Conservation (phyloP, 2,113 vertebrate genomes). For the Pachypanchax playfairii region DNA sequence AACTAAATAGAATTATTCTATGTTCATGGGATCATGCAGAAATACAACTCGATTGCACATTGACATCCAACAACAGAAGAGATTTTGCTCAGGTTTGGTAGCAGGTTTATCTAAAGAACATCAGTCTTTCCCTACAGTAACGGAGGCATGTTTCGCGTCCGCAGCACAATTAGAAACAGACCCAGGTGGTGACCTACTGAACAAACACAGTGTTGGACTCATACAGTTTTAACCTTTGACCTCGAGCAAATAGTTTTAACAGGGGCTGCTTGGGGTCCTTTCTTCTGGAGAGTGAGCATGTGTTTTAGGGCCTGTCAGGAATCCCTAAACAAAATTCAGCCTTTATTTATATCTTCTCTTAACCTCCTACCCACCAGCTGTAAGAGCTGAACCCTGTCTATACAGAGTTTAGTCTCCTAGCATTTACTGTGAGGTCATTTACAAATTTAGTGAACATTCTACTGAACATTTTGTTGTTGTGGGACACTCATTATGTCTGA, state of each 20-base stretch:
- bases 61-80: background rate
- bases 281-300: slow-evolving; percentile 31
- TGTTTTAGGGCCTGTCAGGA: slow-evolving; percentile 44
- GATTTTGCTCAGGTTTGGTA: no score
- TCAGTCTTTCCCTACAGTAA: slow-evolving; percentile 38
- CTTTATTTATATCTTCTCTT: slow-evolving; percentile 45
- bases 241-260: slow-evolving; percentile 40
- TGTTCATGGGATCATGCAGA: background rate
- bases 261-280: slow-evolving; percentile 19
- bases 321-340: slow-evolving; percentile 44
- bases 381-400: no score
- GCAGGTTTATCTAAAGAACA: slow-evolving; percentile 45
- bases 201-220: slow-evolving; percentile 53
- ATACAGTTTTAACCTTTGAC: slow-evolving; percentile 46
- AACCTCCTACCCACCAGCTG: slow-evolving; percentile 24
- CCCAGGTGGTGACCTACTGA: slow-evolving; percentile 70
- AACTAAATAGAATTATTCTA: no score
- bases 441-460: no score
- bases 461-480: no score
- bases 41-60: no score
- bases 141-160: slow-evolving; percentile 40
- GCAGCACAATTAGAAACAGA: slow-evolving; percentile 50
- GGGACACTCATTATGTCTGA: no score
- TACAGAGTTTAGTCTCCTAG: no score
- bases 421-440: no score